Percentiles rank a stretch among this genome's conserved stretches.
Evolutionary conservation across 2,888 invertebrate species (phyloP).

Genomic region (Aphidius colemani): DNA sequence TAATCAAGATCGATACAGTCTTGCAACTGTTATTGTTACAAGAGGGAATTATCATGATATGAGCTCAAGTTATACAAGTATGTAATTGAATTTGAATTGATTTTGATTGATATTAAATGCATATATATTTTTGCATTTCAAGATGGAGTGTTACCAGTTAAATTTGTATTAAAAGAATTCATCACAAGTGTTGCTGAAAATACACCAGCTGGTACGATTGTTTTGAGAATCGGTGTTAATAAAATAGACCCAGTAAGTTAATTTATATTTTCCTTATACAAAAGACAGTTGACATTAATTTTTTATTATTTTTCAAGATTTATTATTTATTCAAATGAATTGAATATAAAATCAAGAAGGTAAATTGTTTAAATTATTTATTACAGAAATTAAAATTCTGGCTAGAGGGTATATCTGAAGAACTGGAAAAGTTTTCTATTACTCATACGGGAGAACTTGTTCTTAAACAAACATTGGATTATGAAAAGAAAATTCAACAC

Average conservation of each 20-base stretch:
- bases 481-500: slow-evolving; percentile 74
- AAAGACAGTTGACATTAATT: no score
- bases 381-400: slow-evolving; percentile 72
- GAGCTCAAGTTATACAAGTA: slow-evolving; percentile 41
- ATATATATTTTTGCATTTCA: slow-evolving; percentile 13
- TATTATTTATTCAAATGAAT: no score
- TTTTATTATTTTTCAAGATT: no score
- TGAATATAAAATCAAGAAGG: no score
- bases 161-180: slow-evolving; percentile 76
- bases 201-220: slow-evolving; percentile 73
- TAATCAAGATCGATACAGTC: slow-evolving; percentile 85
- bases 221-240: slow-evolving; percentile 68
- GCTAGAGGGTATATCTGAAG: slow-evolving; percentile 73
- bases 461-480: slow-evolving; percentile 76
- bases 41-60: slow-evolving; percentile 64
- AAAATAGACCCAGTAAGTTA: slow-evolving; percentile 52
- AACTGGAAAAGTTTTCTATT: slow-evolving; percentile 76
- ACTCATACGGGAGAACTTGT: slow-evolving; percentile 81
- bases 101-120: no score
- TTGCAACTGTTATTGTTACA: slow-evolving; percentile 78
- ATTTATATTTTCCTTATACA: background rate
- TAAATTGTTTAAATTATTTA: background rate
- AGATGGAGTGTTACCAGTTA: slow-evolving; percentile 61
- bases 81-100: no score
- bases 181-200: slow-evolving; percentile 76